Evolutionary conservation across 2,113 vertebrate genomes (phyloP).

Genomic region (Rhea pennata): DNA sequence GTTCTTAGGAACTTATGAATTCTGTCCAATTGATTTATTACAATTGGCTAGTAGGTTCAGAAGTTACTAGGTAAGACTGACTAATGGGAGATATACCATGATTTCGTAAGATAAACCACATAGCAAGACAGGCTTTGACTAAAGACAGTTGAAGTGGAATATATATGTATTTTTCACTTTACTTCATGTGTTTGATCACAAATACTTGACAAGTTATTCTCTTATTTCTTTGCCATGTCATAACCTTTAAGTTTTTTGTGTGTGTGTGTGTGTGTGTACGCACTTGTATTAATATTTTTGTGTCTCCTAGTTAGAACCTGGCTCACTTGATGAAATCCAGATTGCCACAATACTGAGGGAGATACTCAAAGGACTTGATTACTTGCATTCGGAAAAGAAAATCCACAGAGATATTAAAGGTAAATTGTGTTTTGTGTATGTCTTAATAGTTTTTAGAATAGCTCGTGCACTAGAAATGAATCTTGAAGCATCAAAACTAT

Average conservation of each 20-base stretch:
- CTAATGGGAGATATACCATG: not conserved
- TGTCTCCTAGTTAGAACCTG: slow-evolving; percentile 89
- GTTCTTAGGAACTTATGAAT: not conserved
- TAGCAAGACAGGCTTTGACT: no score
- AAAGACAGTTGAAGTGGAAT: no score
- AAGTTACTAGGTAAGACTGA: not conserved
- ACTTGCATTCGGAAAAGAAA: slow-evolving; percentile 98
- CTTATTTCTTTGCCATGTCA: no score
- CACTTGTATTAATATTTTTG: not conserved
- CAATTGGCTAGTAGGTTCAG: not conserved
- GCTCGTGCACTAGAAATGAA: not conserved
- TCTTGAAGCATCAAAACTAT: not conserved
- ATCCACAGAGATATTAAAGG: slow-evolving; percentile 99
- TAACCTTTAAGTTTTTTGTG: not conserved
- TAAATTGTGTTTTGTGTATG: slow-evolving; percentile 40
- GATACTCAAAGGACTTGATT: slow-evolving; percentile 96
- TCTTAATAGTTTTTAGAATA: not conserved
- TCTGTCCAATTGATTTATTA: not conserved
- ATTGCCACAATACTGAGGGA: slow-evolving; percentile 97
- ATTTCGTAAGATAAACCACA: not conserved
- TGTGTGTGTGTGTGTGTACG: fast-evolving
- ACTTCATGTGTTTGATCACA: no score
- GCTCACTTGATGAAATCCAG: slow-evolving; percentile 92
- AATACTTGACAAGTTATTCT: no score
- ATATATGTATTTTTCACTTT: not conserved